Conservation (phyloP, 2,888 invertebrate species). For the Sipha maydis region DNA sequence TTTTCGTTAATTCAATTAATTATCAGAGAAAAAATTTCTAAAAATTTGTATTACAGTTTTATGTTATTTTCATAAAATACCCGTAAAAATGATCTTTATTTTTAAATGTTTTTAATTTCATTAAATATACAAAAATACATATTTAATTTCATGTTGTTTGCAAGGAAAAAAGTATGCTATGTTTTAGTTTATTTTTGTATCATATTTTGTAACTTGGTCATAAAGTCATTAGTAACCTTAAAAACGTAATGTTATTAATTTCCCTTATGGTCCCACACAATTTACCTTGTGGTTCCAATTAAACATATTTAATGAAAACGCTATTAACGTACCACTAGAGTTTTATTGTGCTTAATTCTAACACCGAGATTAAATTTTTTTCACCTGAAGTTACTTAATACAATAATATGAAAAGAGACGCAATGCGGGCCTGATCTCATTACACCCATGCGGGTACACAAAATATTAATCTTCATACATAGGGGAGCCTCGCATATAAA, state of each 20-base stretch:
- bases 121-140: neutral
- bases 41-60: neutral
- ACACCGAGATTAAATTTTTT: conserved; percentile 53
- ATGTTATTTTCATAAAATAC: neutral
- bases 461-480: conserved; percentile 52
- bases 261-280: conserved; percentile 40
- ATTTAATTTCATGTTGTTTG: neutral
- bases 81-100: no score
- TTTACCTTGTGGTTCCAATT: conserved; percentile 57
- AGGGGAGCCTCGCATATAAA: conserved; percentile 31
- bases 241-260: conserved; percentile 46
- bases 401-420: conserved; percentile 47
- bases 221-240: conserved; percentile 35
- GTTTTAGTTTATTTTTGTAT: neutral
- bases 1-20: no score
- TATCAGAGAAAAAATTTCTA: neutral
- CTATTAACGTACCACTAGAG: conserved; percentile 53
- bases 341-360: conserved; percentile 55
- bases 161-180: neutral
- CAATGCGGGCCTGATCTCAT: conserved; percentile 59
- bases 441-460: conserved; percentile 59
- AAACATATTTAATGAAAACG: conserved; percentile 51
- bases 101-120: no score
- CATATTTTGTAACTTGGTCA: conserved; percentile 19
- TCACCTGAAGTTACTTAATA: conserved; percentile 54